Conservation (phyloP, 2,888 invertebrate genomes). For the Tetrapedia diversipes region DNA sequence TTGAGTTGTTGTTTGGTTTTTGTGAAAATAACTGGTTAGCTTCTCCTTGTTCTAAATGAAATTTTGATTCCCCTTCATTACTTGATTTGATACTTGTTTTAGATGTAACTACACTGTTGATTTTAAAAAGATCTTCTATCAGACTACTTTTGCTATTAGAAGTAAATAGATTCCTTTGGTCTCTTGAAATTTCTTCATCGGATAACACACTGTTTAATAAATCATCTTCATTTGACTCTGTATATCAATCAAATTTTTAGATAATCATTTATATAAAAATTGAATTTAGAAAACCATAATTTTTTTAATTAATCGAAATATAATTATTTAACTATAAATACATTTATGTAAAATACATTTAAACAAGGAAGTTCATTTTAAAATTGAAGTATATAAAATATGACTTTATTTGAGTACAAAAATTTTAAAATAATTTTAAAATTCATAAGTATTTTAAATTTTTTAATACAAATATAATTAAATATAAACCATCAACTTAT, state of each 20-base stretch:
- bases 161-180: conserved; percentile 48
- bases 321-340: background rate
- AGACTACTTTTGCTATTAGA: conserved; percentile 64
- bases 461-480: background rate
- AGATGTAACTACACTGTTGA: conserved; percentile 61
- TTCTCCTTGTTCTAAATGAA: conserved; percentile 8
- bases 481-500: conserved; percentile 10
- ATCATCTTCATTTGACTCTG: conserved; percentile 65
- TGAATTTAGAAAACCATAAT: background rate
- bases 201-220: conserved; percentile 69
- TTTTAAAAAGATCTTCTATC: conserved; percentile 74
- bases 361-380: no score
- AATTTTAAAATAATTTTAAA: background rate
- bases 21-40: conserved; percentile 32
- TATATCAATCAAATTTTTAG: conserved; percentile 15
- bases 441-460: background rate
- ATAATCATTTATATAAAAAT: background rate
- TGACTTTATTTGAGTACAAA: background rate
- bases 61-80: conserved; percentile 22
- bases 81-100: conserved; percentile 46
- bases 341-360: background rate
- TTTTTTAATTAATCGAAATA: background rate
- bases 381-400: no score
- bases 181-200: conserved; percentile 66
- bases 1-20: conserved; percentile 32